A percentile compares a stretch with the other conserved stretches of the same genome.
Evolutionary conservation across 2,797 vertebrate genomes (phyloP).

Genomic region (Carcharodon carcharias): DNA sequence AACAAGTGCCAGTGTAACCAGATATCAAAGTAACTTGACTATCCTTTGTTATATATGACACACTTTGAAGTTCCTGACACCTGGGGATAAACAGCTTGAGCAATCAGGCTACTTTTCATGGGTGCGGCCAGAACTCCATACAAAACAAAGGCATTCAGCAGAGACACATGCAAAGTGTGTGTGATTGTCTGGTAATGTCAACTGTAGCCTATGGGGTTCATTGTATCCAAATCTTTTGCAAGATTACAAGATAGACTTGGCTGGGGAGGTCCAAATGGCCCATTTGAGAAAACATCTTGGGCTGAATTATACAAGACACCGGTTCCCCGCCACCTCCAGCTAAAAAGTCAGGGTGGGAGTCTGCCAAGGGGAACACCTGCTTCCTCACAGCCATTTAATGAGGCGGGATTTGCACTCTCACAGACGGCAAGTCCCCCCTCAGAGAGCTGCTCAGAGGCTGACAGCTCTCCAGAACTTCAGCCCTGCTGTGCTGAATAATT

Average conservation of each 20-base stretch:
- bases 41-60: background rate
- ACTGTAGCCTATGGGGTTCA: background rate
- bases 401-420: no score
- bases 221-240: background rate
- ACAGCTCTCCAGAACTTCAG: no score
- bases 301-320: no score
- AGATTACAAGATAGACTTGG: background rate
- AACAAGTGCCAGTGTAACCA: background rate
- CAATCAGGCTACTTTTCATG: background rate
- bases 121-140: background rate
- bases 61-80: background rate
- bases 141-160: background rate
- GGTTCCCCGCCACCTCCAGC: no score
- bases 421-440: no score
- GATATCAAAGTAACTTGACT: background rate
- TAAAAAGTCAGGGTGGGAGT: no score
- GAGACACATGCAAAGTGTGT: background rate
- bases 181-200: conserved; percentile 17
- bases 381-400: no score
- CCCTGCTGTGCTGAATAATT: no score
- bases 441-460: no score
- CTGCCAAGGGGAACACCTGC: no score
- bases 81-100: background rate
- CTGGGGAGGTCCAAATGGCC: background rate
- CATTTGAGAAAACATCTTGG: background rate